Percentiles rank a stretch among this genome's conserved stretches.
Conservation (phyloP, 2,888 invertebrate genomes). For the Lottia gigantea region DNA sequence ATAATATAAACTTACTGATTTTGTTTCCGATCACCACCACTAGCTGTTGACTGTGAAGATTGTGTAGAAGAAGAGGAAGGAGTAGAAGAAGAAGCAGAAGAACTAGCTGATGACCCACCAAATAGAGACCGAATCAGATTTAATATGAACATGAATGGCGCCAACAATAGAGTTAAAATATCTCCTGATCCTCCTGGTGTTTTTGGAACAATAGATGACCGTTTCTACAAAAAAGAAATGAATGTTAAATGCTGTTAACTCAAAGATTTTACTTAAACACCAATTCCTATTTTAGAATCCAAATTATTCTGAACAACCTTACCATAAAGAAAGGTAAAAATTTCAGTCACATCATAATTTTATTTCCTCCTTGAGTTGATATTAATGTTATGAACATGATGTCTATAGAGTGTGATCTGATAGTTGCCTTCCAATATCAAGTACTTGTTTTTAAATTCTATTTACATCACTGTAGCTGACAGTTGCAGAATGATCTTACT, state of each 20-base stretch:
- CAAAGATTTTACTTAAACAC: no score
- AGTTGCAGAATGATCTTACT: no score
- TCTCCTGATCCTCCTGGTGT: constrained; percentile 38
- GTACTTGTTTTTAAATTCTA: no score
- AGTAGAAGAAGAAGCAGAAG: constrained; percentile 10
- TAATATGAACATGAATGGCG: constrained; percentile 74
- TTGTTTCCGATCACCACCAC: constrained; percentile 27
- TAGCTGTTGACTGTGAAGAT: constrained; percentile 19
- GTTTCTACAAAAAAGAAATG: constrained; percentile 15
- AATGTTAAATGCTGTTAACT: no score
- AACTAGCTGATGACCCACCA: constrained; percentile 10
- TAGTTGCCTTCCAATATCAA: no score
- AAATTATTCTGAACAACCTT: no score
- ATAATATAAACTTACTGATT: constrained; percentile 13
- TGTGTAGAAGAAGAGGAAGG: constrained; percentile 11
- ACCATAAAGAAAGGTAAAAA: no score
- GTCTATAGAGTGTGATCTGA: no score
- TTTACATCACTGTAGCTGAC: constrained; percentile 18
- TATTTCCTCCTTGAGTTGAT: no score
- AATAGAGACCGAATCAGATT: constrained; percentile 70
- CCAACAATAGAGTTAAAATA: constrained; percentile 74
- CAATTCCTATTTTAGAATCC: no score
- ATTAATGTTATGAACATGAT: no score
- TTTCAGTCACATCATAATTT: no score
- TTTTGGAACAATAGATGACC: neutral